Evolutionary conservation across 1,140 invertebrate genomes (phyloP), one percentile per base, ranked within the genome.

Genomic region (Drosophila equinoxialis): DNA sequence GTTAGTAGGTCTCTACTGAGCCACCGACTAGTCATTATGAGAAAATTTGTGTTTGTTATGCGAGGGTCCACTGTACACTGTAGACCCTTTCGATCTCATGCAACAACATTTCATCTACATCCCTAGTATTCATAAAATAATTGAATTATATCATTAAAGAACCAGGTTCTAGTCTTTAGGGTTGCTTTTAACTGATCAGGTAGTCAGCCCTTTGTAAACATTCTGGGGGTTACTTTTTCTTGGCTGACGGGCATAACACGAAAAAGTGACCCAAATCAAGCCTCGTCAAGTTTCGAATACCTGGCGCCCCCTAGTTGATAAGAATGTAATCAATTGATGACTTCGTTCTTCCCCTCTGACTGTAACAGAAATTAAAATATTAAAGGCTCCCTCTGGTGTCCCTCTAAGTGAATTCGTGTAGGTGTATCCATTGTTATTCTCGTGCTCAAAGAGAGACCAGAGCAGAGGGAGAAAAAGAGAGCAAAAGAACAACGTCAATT

Each of bases 401-500:
- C 26, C 11, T 37, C 17, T 62, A 14, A 7, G 8, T 20, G 6
- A 14, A 30, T 45, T 57, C 14, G 45, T 35, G 68, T 71, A 73
- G 72, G 71, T 68, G 71, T 68, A 23, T 58, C 51, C 68, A 37
- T 66, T 45, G 58, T 42, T 48, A 6, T 42, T 51, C 69, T 4
- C 37, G 33, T 30, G 35, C n/a, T 37, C 39, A 30, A 4, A 35
- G 23, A 17, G 54, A 23, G 33, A 41, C 45, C 45, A 59, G 17
- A 14, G 41, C n/a, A 37, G 68, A 58, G 57, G 59, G 55, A 17
- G 17, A 17, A 17, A 51, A 30, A 6, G 30, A 30, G 5, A 30
- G 30, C 5, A 30, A 30, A 30, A 30, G 30, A 70, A 61, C 67
- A 74, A 82, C 79, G 57, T 87, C 83, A 87, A 87, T 87, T 87